Evolutionary conservation across 1,140 invertebrate species (phyloP).

Genomic region (Pseudomyrmex dendroicus): DNA sequence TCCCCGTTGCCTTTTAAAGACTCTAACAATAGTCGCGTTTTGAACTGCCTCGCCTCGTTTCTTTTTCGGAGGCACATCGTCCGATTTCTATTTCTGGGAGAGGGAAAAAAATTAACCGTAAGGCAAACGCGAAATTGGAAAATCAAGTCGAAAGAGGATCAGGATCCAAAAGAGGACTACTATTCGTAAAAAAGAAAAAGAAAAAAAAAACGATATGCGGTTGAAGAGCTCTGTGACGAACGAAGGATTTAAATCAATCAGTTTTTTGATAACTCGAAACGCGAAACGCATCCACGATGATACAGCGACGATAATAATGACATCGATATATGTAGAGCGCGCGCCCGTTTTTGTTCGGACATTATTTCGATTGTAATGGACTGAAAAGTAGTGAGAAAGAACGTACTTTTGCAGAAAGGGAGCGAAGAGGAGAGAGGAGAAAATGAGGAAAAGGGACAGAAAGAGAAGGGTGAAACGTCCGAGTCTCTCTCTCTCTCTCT

Average conservation of each 20-base stretch:
- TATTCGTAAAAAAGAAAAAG: not conserved
- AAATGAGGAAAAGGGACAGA: not conserved
- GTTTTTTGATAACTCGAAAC: slow-evolving; percentile 42
- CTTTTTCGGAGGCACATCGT: not conserved
- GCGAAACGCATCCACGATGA: slow-evolving; percentile 11
- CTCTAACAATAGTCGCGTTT: slow-evolving; percentile 46
- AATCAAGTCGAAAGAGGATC: slow-evolving; percentile 17
- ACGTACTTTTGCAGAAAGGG: not conserved
- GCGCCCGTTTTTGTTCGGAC: slow-evolving; percentile 20
- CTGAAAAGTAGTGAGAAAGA: slow-evolving; percentile 38
- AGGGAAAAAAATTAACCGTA: slow-evolving; percentile 21
- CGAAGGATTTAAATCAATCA: slow-evolving; percentile 56
- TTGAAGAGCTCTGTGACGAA: slow-evolving; percentile 10
- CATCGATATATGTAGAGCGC: slow-evolving; percentile 20
- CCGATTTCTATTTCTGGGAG: slow-evolving; percentile 8
- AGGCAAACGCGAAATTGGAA: slow-evolving; percentile 19
- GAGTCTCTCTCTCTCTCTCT: slow-evolving; percentile 12
- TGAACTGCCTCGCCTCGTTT: not conserved
- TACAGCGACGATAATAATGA: slow-evolving; percentile 10
- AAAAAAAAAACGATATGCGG: not conserved
- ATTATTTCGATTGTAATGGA: slow-evolving; percentile 62
- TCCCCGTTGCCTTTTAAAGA: slow-evolving; percentile 43
- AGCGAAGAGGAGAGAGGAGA: not conserved
- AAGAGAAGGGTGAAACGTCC: not conserved
- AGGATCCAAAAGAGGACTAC: not conserved